Conservation (phyloP, 2,888 invertebrate species). For the Amblyjoppa fuscipennis region DNA sequence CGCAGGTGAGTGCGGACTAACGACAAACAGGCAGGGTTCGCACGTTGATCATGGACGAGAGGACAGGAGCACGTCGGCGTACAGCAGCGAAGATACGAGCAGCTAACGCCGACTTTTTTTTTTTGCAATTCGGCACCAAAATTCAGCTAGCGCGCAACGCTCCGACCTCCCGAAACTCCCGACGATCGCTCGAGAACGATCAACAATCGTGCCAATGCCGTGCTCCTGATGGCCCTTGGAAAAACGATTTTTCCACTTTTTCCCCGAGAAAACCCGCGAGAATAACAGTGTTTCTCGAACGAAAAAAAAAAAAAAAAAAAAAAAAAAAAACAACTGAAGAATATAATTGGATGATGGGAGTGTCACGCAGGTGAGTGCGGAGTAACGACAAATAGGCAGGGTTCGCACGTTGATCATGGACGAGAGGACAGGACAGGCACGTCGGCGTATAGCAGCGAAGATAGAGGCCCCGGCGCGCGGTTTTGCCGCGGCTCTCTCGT, state of each 20-base stretch:
- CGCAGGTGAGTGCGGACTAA: constrained; percentile 22
- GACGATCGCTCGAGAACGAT: no score
- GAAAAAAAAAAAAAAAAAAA: no score
- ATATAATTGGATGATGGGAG: constrained; percentile 47
- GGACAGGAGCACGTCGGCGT: constrained; percentile 48
- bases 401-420: constrained; percentile 49
- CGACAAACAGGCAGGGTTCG: constrained; percentile 55
- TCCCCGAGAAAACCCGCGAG: background rate
- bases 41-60: constrained; percentile 48
- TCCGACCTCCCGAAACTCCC: no score
- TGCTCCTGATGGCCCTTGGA: no score
- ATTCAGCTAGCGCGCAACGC: background rate
- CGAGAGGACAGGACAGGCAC: constrained; percentile 34
- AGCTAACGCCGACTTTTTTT: no score
- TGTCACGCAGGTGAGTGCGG: constrained; percentile 42
- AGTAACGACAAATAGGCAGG: constrained; percentile 57
- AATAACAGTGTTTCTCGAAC: background rate
- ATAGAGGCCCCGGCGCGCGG: constrained; percentile 3
- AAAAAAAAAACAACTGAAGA: no score
- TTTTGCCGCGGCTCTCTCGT: constrained; percentile 17
- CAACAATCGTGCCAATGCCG: no score
- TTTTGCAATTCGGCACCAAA: no score
- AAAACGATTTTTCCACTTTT: no score
- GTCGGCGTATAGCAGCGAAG: constrained; percentile 39
- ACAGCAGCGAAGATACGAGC: constrained; percentile 1